phyloP scores from a whole-genome alignment of 2,113 vertebrate species.

The Pyrgilauda ruficollis region DNA sequence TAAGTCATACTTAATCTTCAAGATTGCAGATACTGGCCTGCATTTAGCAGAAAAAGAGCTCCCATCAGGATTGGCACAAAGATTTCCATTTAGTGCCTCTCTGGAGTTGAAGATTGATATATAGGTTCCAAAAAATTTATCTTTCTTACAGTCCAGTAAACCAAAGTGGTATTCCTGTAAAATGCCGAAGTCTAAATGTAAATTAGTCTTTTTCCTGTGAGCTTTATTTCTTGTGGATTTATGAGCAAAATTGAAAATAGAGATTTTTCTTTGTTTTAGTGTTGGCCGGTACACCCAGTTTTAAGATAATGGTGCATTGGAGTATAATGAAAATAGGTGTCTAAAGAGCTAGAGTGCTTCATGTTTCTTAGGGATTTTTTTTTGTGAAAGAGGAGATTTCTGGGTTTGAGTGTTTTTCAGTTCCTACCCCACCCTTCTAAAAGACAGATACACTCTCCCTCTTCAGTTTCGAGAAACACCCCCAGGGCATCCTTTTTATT shows the following conservation, averaged over 20 bases:
- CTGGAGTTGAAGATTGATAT: background rate
- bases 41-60: background rate
- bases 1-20: background rate
- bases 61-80: background rate
- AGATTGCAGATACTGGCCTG: background rate
- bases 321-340: constrained; percentile 37
- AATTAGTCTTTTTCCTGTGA: background rate
- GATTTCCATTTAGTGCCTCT: background rate
- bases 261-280: background rate
- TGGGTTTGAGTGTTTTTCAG: background rate
- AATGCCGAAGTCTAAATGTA: background rate
- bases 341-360: constrained; percentile 23
- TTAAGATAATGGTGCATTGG: background rate
- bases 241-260: background rate
- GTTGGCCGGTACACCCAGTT: background rate
- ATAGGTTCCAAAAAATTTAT: background rate
- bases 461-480: constrained; percentile 53
- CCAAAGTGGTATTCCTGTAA: background rate
- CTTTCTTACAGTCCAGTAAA: background rate
- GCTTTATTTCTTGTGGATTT: background rate
- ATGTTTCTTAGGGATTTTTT: background rate
- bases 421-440: constrained; percentile 19
- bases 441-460: constrained; percentile 1
- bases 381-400: background rate
- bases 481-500: constrained; percentile 68